Percentiles rank a stretch among this genome's conserved stretches.
phyloP scores from a whole-genome alignment of 1,140 invertebrate species.

The Chionoecetes opilio region DNA sequence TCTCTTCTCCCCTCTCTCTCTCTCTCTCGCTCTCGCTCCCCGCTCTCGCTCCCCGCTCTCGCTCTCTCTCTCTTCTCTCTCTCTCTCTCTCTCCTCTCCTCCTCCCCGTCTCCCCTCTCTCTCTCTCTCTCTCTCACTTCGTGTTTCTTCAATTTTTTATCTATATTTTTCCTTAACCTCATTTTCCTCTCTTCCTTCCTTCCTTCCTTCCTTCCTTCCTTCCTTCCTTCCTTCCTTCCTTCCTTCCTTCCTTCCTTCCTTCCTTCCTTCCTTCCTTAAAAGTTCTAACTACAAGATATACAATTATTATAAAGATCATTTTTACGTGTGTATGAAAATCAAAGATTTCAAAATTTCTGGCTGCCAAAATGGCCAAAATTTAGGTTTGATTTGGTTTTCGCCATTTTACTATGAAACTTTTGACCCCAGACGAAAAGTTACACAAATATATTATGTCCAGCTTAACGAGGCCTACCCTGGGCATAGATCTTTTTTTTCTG shows the following conservation, averaged over 20 bases:
- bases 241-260: not conserved
- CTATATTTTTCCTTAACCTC: not conserved
- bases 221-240: not conserved
- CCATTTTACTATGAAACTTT: too few species aligned
- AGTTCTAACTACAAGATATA: too few species aligned
- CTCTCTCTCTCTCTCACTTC: not conserved
- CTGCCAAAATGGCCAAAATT: too few species aligned
- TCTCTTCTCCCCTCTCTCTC: not conserved
- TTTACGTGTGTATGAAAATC: too few species aligned
- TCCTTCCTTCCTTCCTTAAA: not conserved
- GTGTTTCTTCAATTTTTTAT: not conserved
- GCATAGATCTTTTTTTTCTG: too few species aligned
- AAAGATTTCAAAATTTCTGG: too few species aligned
- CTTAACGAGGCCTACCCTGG: too few species aligned
- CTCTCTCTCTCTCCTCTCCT: conserved; percentile 3
- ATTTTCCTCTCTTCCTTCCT: not conserved
- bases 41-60: not conserved
- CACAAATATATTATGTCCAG: too few species aligned
- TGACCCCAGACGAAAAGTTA: too few species aligned
- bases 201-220: not conserved
- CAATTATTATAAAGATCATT: too few species aligned
- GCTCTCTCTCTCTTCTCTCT: conserved; percentile 18
- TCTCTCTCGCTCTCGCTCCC: conserved; percentile 5
- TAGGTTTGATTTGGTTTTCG: too few species aligned
- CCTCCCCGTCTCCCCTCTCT: not conserved